Evolutionary conservation across 2,888 invertebrate species (phyloP), one percentile per base, ranked within the genome.

Genomic region (Cheilosia urbana): DNA sequence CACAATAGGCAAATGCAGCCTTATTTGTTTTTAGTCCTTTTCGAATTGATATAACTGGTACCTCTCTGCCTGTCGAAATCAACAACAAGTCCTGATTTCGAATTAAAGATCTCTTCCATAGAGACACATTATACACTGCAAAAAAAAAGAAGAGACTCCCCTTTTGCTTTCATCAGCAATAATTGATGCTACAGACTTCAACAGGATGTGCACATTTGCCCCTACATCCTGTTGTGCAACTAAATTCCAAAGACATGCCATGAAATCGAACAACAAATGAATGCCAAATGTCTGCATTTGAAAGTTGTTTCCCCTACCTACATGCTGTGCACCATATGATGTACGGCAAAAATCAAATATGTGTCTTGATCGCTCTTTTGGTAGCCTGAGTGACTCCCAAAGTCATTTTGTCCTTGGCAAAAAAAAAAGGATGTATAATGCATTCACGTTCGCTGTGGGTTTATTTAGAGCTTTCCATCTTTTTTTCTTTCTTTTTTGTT

Each of bases 271-370:
- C 66, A 51, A 24, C 66, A 79, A 72, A 79, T 72, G 58, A 65
- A 80, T 51, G 75, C 42, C 69, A 81, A 51, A 81, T 75, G 75
- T 63, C 81, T 81, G 76, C 69, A 68, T 75, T 80, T 75, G 75
- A 80, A 66, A 73, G 55, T 49, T 62, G 55, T 49, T 55, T 69
- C 24, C 24, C 11, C 19, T 11, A 37, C 13, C 37, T 37, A 37
- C 40, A 15, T 21, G 13, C 45, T n/a, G 42, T 37, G n/a, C n/a
- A 5, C 45, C 45, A 45, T 45, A 15, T 21, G 37, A 37, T 37
- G 37, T 13, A 37, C 13, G 37, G 37, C 34, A 77, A 24, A 79
- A 73, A 65, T 72, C 51, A 34, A 65, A 65, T 37, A 65, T 53
- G 17, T 40, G 60, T 42, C 57, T 58, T 63, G 57, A 71, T 69